Percentiles rank a stretch among this genome's conserved stretches.
Conservation (phyloP, 2,888 invertebrate genomes). For the Bombyx huttoni region DNA sequence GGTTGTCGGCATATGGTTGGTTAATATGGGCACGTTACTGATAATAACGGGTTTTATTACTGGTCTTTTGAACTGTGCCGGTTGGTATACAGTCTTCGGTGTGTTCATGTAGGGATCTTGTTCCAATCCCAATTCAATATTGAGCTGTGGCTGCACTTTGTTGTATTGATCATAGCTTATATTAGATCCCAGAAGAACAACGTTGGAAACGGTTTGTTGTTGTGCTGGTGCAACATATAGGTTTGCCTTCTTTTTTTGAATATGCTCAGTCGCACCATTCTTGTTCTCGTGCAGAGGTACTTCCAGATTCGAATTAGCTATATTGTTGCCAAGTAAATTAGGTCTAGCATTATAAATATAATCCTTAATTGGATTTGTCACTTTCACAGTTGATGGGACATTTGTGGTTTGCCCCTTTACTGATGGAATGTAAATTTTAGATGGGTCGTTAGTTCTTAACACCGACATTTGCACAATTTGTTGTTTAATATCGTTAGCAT, state of each 20-base stretch:
- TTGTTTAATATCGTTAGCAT: constrained; percentile 1
- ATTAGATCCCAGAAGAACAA: constrained; percentile 34
- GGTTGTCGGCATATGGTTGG: background rate
- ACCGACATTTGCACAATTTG: constrained; percentile 2
- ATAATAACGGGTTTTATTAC: background rate
- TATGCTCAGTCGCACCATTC: background rate
- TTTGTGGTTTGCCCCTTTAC: constrained; percentile 1
- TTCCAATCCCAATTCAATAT: background rate
- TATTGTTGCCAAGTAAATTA: background rate
- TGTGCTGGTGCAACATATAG: constrained; percentile 20
- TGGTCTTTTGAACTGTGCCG: background rate
- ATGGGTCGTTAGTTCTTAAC: background rate
- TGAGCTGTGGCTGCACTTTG: constrained; percentile 6
- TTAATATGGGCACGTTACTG: background rate
- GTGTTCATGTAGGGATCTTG: background rate
- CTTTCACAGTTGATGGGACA: background rate
- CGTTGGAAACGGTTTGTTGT: constrained; percentile 26
- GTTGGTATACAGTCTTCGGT: background rate
- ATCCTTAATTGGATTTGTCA: background rate
- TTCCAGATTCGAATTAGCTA: background rate
- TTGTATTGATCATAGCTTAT: constrained; percentile 31
- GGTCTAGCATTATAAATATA: background rate
- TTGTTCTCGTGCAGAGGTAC: too few species aligned
- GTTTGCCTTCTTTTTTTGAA: constrained; percentile 16
- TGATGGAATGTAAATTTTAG: constrained; percentile 4